Conservation (phyloP, 1,140 invertebrate genomes). For the Yoshiicerus persimilis region DNA sequence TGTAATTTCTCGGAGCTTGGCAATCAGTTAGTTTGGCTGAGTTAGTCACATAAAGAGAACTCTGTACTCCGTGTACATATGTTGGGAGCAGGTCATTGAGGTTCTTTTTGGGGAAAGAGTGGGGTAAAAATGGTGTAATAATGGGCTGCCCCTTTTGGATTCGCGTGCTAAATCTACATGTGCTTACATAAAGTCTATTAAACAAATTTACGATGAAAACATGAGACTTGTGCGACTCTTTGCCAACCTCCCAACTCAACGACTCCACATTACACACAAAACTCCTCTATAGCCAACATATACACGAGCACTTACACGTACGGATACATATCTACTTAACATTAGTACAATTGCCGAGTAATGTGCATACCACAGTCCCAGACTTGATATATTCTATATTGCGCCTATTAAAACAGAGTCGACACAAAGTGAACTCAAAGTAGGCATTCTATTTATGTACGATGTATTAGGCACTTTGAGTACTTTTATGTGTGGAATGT, state of each 20-base stretch:
- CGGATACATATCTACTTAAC: background rate
- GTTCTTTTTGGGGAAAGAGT: background rate
- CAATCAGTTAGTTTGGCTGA: background rate
- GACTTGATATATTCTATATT: background rate
- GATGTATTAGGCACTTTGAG: background rate
- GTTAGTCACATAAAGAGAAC: background rate
- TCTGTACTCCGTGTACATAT: background rate
- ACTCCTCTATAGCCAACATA: background rate
- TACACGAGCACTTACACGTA: background rate
- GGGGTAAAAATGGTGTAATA: conserved; percentile 8
- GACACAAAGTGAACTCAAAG: too few relatives aligned
- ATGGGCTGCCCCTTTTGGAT: conserved; percentile 19
- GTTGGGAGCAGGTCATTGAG: background rate
- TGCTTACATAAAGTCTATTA: conserved; percentile 32
- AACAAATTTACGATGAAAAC: conserved; percentile 34
- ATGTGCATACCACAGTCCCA: background rate
- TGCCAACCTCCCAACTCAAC: conserved; percentile 25
- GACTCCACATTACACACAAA: background rate
- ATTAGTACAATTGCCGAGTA: background rate
- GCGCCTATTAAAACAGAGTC: too few relatives aligned
- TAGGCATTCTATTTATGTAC: background rate
- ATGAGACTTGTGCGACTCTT: conserved; percentile 4
- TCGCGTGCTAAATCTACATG: conserved; percentile 31
- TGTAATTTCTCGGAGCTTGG: background rate
- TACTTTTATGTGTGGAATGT: background rate